Base-by-base conservation (phyloP, 2,113 vertebrate species). In the Haliaeetus leucogaster region DNA sequence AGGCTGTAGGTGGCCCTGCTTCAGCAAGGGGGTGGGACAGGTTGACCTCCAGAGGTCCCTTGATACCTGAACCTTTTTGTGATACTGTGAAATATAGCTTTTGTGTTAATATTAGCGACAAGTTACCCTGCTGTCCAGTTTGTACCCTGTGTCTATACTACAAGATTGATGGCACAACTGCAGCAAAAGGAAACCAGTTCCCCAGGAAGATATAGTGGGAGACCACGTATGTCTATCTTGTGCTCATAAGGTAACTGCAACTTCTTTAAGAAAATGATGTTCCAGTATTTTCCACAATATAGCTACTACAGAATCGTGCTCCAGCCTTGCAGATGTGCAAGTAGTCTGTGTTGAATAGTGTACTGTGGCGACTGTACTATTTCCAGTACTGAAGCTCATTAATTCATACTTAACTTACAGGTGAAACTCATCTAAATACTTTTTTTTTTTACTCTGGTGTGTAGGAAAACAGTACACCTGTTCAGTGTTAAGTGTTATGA, bases 161-260 rank as follows among this genome's bases (percentile, higher is more conserved):
- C 34, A n/a, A 32, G 36, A 10, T 34, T 2, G 42, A 13, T n/a
- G 62, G 82, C 15, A n/a, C 36, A 72, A 4, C 36, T 73, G 58
- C 52, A 81, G 55, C 85, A 58, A 26, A 73, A 80, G 45, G 52
- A 68, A 61, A 29, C 27, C n/a, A 34, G 10, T 55, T 59, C 14
- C 42, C 36, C 9, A 21, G 63, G 15, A 66, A 38, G 10, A 15
- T 21, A 8, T 4, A 38, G 25, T 2, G 29, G 21, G 27, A 58
- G 25, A 34, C n/a, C 2, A 0, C 65, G 9, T 23, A 1, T 32
- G 17, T 65, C 22, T 61, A 0, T 61, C 9, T 11, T 56, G 40
- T 71, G 50, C 65, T 84, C 8, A 3, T 72, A 13, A 68, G 30
- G 30, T 59, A 36, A 72, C 27, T 45, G 58, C 63, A 72, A 4